Evolutionary conservation across 2,797 vertebrate species (phyloP).

Genomic region (Brachyrhaphis roseni): DNA sequence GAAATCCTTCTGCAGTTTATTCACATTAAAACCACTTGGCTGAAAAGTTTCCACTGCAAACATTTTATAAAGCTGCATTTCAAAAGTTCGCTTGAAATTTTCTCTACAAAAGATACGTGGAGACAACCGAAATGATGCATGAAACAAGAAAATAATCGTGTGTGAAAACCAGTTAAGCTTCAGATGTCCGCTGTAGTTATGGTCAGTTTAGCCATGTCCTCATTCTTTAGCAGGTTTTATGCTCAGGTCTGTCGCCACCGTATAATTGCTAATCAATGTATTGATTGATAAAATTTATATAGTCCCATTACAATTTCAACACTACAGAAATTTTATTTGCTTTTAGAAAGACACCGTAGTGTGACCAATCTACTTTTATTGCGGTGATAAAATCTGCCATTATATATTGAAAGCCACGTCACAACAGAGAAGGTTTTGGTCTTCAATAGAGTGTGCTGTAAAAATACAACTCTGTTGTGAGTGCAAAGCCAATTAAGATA

Average conservation of each 20-base stretch:
- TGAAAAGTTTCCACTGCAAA: neutral
- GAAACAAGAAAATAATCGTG: neutral
- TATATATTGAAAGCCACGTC: constrained; percentile 67
- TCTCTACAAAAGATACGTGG: neutral
- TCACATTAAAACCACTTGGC: neutral
- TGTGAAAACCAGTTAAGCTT: constrained; percentile 6
- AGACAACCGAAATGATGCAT: neutral
- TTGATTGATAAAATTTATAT: constrained; percentile 73
- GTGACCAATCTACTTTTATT: constrained; percentile 71
- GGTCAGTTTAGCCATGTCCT: constrained; percentile 31
- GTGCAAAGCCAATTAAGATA: constrained; percentile 72
- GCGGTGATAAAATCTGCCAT: constrained; percentile 61
- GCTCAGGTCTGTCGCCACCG: constrained; percentile 51
- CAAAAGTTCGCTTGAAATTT: neutral
- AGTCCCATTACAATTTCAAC: constrained; percentile 59
- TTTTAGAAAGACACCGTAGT: constrained; percentile 52
- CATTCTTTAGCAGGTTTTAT: constrained; percentile 54
- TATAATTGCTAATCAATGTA: constrained; percentile 74
- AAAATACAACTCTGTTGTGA: constrained; percentile 65
- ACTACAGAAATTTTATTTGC: constrained; percentile 64
- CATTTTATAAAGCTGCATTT: neutral
- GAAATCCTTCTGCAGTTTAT: neutral
- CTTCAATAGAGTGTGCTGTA: constrained; percentile 54
- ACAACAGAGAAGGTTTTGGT: constrained; percentile 57
- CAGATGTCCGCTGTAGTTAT: constrained; percentile 12